phyloP scores from a whole-genome alignment of 2,888 invertebrate genomes.

The Amitus sp. region DNA sequence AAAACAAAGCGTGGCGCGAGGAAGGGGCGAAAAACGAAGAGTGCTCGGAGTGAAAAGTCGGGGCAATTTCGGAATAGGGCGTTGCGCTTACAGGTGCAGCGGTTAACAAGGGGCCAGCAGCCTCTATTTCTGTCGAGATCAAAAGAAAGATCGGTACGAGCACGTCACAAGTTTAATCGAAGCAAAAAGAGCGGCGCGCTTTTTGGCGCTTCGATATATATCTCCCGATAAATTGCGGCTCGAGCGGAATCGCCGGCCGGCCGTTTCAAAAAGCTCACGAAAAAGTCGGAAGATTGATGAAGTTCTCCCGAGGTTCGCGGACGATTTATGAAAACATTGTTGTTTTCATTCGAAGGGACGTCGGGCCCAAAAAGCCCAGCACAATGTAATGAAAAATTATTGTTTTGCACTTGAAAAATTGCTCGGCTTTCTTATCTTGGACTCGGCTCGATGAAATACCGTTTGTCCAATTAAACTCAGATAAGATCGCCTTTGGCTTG shows the following conservation, averaged over 20 bases:
- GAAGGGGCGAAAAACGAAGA: conserved; percentile 15
- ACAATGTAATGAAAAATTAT: conserved; percentile 5
- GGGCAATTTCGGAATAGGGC: conserved; percentile 40
- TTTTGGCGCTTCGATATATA: too few species aligned
- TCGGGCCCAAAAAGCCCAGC: neutral
- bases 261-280: neutral
- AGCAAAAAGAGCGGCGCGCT: neutral
- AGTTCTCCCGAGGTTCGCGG: neutral
- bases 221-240: neutral
- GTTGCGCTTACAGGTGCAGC: conserved; percentile 54
- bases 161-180: conserved; percentile 9
- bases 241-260: neutral
- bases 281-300: neutral
- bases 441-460: conserved; percentile 53
- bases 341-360: neutral
- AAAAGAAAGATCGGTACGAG: conserved; percentile 3
- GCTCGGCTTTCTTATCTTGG: conserved; percentile 41
- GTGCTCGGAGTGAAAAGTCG: conserved; percentile 54
- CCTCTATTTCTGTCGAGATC: conserved; percentile 17
- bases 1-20: conserved; percentile 11
- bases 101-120: conserved; percentile 15
- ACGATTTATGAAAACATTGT: neutral
- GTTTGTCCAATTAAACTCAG: conserved; percentile 58
- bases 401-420: neutral
- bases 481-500: conserved; percentile 56